Conservation (phyloP, 64 coral and sea anemone species). For the Trachythela sp. region DNA sequence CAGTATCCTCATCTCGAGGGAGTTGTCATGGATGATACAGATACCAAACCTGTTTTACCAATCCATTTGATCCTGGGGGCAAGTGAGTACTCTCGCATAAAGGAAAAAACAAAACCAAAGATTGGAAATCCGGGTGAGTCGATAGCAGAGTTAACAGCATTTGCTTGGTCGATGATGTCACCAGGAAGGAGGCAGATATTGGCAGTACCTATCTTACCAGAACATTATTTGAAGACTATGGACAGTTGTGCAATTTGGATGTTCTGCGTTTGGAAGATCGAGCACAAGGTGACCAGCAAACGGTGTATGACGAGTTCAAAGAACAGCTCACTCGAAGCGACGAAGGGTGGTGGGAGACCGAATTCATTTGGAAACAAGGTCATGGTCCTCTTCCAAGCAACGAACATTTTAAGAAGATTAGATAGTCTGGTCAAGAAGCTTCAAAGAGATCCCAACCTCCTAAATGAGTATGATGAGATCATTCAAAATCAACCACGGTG, state of each 20-base stretch:
- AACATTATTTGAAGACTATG: slow-evolving; percentile 26
- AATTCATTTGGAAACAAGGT: slow-evolving; percentile 28
- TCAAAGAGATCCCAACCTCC: slow-evolving; percentile 3
- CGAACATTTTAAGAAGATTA: slow-evolving; percentile 20
- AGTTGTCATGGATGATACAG: no score
- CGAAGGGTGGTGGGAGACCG: slow-evolving; percentile 48
- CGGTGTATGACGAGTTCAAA: slow-evolving; percentile 45
- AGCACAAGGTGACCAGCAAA: slow-evolving; percentile 21
- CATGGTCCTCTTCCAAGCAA: slow-evolving; percentile 23
- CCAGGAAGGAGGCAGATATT: background rate
- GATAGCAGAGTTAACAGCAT: background rate
- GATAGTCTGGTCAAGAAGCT: slow-evolving; percentile 39
- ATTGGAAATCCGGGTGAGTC: no score
- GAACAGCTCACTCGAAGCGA: slow-evolving; percentile 35
- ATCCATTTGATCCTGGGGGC: no score
- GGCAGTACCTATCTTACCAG: background rate
- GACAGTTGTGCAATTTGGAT: slow-evolving; percentile 50
- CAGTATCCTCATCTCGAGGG: no score
- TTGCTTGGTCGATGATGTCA: slow-evolving; percentile 54
- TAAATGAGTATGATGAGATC: slow-evolving; percentile 39
- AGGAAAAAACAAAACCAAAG: no score
- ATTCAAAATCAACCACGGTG: slow-evolving; percentile 41
- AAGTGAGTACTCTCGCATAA: no score
- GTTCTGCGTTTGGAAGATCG: slow-evolving; percentile 52
- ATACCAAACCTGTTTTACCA: no score